Evolutionary conservation across 2,797 vertebrate species (phyloP).

Genomic region (Harpagifer antarcticus): DNA sequence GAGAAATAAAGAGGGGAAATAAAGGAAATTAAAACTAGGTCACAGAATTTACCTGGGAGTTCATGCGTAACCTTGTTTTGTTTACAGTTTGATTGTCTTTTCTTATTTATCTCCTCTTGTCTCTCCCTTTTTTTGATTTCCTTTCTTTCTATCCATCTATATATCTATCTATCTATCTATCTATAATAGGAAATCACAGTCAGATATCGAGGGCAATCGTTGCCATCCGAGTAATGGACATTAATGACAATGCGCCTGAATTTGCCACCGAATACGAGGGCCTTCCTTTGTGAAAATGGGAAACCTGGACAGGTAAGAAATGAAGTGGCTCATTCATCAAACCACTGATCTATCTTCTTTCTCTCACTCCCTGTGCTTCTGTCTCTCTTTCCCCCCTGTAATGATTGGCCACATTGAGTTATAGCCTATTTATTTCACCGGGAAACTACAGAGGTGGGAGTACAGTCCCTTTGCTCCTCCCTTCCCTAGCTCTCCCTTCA

Average conservation of each 20-base stretch:
- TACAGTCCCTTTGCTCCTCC: constrained; percentile 41
- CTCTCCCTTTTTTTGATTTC: constrained; percentile 4
- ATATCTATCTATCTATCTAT: constrained; percentile 58
- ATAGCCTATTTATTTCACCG: constrained; percentile 81
- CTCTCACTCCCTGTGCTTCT: constrained; percentile 36
- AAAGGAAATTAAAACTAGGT: constrained; percentile 79
- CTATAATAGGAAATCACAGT: constrained; percentile 93
- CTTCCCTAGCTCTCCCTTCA: constrained; percentile 64
- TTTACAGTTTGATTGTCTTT: constrained; percentile 31
- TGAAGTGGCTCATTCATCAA: constrained; percentile 67
- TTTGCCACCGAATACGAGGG: constrained; percentile 94
- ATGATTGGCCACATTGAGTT: constrained; percentile 81
- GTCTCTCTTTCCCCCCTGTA: constrained; percentile 63
- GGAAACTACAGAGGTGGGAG: constrained; percentile 75
- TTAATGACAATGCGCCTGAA: constrained; percentile 98
- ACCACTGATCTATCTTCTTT: constrained; percentile 64
- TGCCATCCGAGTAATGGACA: constrained; percentile 96
- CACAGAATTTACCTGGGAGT: constrained; percentile 74
- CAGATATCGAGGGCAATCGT: constrained; percentile 96
- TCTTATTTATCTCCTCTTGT: constrained; percentile 19
- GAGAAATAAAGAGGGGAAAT: constrained; percentile 65
- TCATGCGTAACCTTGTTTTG: constrained; percentile 55
- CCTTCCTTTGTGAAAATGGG: constrained; percentile 97
- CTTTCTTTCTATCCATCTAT: constrained; percentile 37
- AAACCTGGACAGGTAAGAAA: constrained; percentile 95